phyloP scores from a whole-genome alignment of 2,888 invertebrate genomes.

The Ferdinandea cuprea region DNA sequence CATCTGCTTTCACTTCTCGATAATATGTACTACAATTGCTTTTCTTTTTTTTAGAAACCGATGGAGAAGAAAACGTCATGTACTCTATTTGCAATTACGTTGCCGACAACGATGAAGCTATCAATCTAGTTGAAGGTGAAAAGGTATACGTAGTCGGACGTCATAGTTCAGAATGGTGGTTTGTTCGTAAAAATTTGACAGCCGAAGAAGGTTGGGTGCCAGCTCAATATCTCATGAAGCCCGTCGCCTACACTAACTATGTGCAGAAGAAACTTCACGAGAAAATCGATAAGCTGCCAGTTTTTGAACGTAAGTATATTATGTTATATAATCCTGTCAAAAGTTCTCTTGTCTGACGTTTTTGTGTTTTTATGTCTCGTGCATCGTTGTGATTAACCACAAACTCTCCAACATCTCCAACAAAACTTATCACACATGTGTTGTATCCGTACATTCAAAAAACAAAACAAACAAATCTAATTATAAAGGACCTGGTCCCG shows the following conservation, averaged over 20 bases:
- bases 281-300: slow-evolving; percentile 95
- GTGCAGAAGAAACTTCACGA: slow-evolving; percentile 94
- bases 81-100: slow-evolving; percentile 93
- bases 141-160: slow-evolving; percentile 92
- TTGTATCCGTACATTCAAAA: slow-evolving; percentile 7
- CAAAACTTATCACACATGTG: slow-evolving; percentile 76
- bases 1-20: not conserved
- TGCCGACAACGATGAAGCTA: slow-evolving; percentile 93
- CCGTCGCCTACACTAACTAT: slow-evolving; percentile 90
- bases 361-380: slow-evolving; percentile 76
- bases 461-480: slow-evolving; percentile 1
- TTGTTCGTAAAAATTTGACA: slow-evolving; percentile 93
- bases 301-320: slow-evolving; percentile 92
- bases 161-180: slow-evolving; percentile 96
- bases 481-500: slow-evolving; percentile 89
- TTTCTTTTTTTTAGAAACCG: slow-evolving; percentile 78
- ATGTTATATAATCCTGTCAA: slow-evolving; percentile 40
- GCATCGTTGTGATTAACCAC: slow-evolving; percentile 76
- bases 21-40: not conserved
- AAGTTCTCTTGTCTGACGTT: slow-evolving; percentile 70
- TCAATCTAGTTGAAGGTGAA: slow-evolving; percentile 95
- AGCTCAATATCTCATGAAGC: slow-evolving; percentile 93
- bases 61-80: slow-evolving; percentile 88
- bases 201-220: slow-evolving; percentile 98
- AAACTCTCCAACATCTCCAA: slow-evolving; percentile 55